phyloP scores from a whole-genome alignment of 2,797 vertebrate species.

The Cirrhinus mrigala region DNA sequence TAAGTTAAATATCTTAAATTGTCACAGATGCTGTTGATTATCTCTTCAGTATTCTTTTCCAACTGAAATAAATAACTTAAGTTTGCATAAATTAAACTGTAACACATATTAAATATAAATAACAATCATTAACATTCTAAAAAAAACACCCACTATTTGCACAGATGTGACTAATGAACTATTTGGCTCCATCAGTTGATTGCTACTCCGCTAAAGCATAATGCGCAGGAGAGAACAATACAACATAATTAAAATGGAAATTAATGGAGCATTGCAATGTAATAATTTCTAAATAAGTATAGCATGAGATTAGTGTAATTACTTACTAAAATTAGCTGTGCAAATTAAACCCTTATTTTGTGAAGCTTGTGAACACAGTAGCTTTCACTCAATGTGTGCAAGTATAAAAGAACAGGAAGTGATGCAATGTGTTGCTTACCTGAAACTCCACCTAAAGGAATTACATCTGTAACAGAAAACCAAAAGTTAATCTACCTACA shows the following conservation, averaged over 20 bases:
- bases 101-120: background rate
- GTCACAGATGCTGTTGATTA: background rate
- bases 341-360: background rate
- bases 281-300: background rate
- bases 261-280: background rate
- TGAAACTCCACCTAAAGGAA: background rate
- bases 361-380: background rate
- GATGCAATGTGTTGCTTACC: conserved; percentile 3
- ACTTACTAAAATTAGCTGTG: background rate
- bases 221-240: background rate
- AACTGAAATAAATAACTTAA: background rate
- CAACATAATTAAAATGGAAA: background rate
- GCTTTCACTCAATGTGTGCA: background rate
- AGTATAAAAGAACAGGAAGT: background rate
- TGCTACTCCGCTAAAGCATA: background rate
- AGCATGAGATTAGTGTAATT: background rate
- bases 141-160: background rate
- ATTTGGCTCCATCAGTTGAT: background rate
- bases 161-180: background rate
- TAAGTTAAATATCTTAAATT: background rate
- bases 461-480: background rate
- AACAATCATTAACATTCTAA: background rate
- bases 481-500: background rate
- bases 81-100: background rate
- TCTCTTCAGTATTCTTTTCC: background rate